Percentiles rank a stretch among this genome's conserved stretches.
These are phyloP conservation scores for Dorcus parallelipipedus DNA, from an alignment of 2,888 invertebrate genomes.

Conservation along the genomic window DNA sequence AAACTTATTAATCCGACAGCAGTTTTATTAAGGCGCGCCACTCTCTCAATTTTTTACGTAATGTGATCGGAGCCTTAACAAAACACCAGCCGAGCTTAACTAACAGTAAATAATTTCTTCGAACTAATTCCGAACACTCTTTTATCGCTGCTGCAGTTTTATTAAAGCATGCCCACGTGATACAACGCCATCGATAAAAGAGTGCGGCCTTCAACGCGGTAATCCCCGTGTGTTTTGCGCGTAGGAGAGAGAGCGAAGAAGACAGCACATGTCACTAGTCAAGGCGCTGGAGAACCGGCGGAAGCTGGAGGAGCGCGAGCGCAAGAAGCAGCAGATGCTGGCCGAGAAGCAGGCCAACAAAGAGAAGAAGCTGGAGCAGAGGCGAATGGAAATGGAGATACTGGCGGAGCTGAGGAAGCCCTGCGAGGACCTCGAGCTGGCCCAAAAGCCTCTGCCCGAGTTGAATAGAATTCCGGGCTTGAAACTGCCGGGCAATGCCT, in stretches of 20 bases:
- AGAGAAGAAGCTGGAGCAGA: slow-evolving; percentile 77
- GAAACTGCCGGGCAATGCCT: slow-evolving; percentile 77
- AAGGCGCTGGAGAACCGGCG: slow-evolving; percentile 83
- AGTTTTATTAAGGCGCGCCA: no score
- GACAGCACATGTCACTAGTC: slow-evolving; percentile 87
- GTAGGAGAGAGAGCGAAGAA: slow-evolving; percentile 82
- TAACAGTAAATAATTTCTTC: no score
- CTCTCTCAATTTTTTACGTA: no score
- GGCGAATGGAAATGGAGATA: slow-evolving; percentile 64
- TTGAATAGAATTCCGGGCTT: slow-evolving; percentile 67
- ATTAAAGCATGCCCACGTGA: no score
- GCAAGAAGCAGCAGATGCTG: slow-evolving; percentile 70
- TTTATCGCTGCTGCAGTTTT: no score
- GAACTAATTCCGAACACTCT: no score
- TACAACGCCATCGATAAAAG: no score
- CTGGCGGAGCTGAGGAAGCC: slow-evolving; percentile 76
- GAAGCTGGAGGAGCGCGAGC: slow-evolving; percentile 82
- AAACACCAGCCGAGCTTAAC: no score
- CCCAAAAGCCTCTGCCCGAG: slow-evolving; percentile 68
- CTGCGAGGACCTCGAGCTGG: slow-evolving; percentile 86
- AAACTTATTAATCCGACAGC: no score
- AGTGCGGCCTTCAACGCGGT: no score
- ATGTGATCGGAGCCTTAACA: no score
- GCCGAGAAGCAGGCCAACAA: slow-evolving; percentile 82
- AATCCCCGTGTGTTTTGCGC: no score